Conservation (phyloP, 2,797 vertebrate species). For the Adrianichthys oophorus region DNA sequence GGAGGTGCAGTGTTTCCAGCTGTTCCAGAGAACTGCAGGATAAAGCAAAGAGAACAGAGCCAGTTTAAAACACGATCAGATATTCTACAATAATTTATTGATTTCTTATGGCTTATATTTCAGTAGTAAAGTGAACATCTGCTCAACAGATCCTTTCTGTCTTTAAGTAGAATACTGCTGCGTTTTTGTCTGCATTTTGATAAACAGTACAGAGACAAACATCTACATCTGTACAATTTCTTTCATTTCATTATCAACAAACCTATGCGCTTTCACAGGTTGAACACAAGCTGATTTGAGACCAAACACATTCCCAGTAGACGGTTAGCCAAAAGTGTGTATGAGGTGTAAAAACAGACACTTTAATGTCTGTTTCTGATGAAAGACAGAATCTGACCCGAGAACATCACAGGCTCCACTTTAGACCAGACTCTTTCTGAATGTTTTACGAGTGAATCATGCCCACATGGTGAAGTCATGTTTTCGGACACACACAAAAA, state of each 20-base stretch:
- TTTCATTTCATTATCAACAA: too few relatives aligned
- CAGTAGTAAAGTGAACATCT: slow-evolving; percentile 22
- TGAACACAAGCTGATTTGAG: too few relatives aligned
- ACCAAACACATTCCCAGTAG: too few relatives aligned
- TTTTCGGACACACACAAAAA: slow-evolving; percentile 15
- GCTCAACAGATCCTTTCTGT: slow-evolving; percentile 10
- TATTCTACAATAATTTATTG: slow-evolving; percentile 28
- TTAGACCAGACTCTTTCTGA: slow-evolving; percentile 25
- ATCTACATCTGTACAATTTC: too few relatives aligned
- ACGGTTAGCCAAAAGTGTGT: background rate
- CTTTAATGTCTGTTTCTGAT: slow-evolving; percentile 27
- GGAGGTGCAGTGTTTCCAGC: slow-evolving; percentile 30
- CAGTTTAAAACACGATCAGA: slow-evolving; percentile 22
- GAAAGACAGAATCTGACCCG: slow-evolving; percentile 27
- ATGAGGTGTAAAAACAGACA: slow-evolving; percentile 2
- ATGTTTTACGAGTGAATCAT: slow-evolving; percentile 59
- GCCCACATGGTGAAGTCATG: slow-evolving; percentile 43
- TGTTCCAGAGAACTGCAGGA: slow-evolving; percentile 27
- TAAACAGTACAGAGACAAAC: too few relatives aligned
- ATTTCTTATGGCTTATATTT: slow-evolving; percentile 49
- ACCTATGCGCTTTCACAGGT: too few relatives aligned
- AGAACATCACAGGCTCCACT: slow-evolving; percentile 20
- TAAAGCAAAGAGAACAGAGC: slow-evolving; percentile 1
- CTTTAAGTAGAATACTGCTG: background rate
- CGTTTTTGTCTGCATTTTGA: too few relatives aligned